Base-by-base conservation (phyloP, 2,888 invertebrate species). In the Trissolcus japonicus region DNA sequence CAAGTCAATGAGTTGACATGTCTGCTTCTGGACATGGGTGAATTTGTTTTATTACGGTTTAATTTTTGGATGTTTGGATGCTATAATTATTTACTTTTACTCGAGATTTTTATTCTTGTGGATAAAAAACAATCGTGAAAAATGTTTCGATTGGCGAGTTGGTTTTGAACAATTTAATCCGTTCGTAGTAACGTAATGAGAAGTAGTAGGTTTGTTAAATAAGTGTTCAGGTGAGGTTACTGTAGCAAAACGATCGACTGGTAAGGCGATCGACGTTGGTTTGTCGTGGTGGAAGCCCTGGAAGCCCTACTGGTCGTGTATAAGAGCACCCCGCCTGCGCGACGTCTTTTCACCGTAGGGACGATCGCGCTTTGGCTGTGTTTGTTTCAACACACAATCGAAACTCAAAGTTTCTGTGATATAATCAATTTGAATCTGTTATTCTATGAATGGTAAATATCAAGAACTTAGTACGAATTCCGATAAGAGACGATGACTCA, bases 241-340 rank as follows among this genome's bases (percentile, higher is more conserved):
- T 84, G 82, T 76, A 79, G 86, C 86, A 86, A 88, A 88, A 86
- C 88, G 87, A 87, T 88, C 86, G 86, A 85, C 83, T 85, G 84
- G 85, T 88, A 88, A 88, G 87, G 84, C 86, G 87, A 88, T 88
- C 87, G 88, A 85, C 87, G 88, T 88, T 88, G 88, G 88, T 88
- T 88, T 88, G 87, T 87, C 86, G 86, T 83, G 83, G 85, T 83
- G 85, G 88, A 87, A 87, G 88, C 87, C 88, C 72, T 86, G 83
- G 88, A 88, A 88, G 88, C 88, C 88, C 40, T 86, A 88, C 82
- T 57, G 67, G 76, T 67, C 56, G 53, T 72, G 65, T 76, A 74
- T 73, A 76, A 68, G 71, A 69, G 59, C 73, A 41, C 55, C 61
- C 67, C 54, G 63, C 72, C 69, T 55, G 43, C 65, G 35, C 65